Base-by-base conservation (phyloP, 2,888 invertebrate species). In the Synergus gifuensis region DNA sequence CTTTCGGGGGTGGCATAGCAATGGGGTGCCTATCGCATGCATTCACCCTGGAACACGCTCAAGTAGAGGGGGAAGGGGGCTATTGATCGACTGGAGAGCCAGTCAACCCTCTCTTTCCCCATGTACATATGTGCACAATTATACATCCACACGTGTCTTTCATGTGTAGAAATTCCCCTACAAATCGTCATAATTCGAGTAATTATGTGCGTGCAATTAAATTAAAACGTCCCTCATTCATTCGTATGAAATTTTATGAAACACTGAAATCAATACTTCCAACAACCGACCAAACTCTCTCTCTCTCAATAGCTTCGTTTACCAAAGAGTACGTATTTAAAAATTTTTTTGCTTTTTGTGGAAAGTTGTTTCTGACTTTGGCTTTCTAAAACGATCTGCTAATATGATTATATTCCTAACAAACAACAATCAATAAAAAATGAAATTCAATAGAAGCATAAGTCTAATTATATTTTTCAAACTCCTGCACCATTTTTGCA, bases 21-120 rank as follows among this genome's bases (percentile, higher is more conserved):
- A 90, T 90, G 87, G 89, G 90, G 88, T 89, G 89, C 88, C 88
- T 89, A 89, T 89, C 90, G 86, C 88, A 87, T 89, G 88, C 88
- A 89, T 89, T 88, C 89, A 87, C 86, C 88, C 86, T 85, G 89
- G 87, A 88, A 90, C 87, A 88, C 87, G 86, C 78, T 78, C 67
- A 62, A 81, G 84, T 85, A 85, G 81, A 82, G 77, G 81, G 81
- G 76, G 77, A 79, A 84, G 83, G 86, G 87, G 88, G 88, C 89
- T 91, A 91, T 91, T 91, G 91, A 91, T 91, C 91, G 91, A 89
- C 89, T 87, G 87, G 87, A 88, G 88, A 87, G 86, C 88, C 88
- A 90, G 90, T 90, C 90, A 90, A 90, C 90, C 90, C 90, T 88
- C 90, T 89, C 90, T 88, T 88, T 87, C 87, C 81, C 79, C 81